Percentiles rank a stretch among this genome's conserved stretches.
Conservation (phyloP, 1,140 invertebrate genomes). For the Camponotus vicinus region DNA sequence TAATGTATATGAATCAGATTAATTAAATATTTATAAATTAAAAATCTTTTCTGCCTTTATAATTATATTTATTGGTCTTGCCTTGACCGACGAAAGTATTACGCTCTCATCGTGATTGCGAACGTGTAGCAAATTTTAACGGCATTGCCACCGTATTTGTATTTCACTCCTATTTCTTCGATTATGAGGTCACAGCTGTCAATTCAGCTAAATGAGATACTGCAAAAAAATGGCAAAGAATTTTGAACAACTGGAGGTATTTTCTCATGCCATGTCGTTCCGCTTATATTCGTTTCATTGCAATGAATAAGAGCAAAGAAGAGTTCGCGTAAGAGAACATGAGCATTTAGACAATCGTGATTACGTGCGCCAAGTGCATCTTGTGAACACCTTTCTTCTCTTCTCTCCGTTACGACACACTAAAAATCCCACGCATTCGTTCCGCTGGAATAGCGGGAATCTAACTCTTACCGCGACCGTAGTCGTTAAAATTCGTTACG, state of each 20-base stretch:
- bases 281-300: slow-evolving; percentile 9
- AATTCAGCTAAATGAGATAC: background rate
- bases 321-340: background rate
- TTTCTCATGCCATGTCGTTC: slow-evolving; percentile 20
- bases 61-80: too few relatives aligned
- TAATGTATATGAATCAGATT: background rate
- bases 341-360: slow-evolving; percentile 33
- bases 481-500: background rate
- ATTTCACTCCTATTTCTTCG: slow-evolving; percentile 1
- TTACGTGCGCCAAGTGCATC: slow-evolving; percentile 25
- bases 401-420: slow-evolving; percentile 16
- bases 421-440: slow-evolving; percentile 46
- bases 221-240: background rate
- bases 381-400: slow-evolving; percentile 8
- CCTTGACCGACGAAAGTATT: slow-evolving; percentile 67
- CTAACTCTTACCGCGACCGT: background rate
- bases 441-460: slow-evolving; percentile 39
- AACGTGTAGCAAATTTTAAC: background rate
- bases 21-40: slow-evolving; percentile 28
- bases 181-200: background rate
- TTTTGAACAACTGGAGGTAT: background rate
- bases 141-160: background rate
- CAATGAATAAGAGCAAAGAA: background rate
- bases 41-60: background rate
- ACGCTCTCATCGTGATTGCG: slow-evolving; percentile 19